Conservation (phyloP, 2,888 invertebrate genomes). For the Pandemis heparana region DNA sequence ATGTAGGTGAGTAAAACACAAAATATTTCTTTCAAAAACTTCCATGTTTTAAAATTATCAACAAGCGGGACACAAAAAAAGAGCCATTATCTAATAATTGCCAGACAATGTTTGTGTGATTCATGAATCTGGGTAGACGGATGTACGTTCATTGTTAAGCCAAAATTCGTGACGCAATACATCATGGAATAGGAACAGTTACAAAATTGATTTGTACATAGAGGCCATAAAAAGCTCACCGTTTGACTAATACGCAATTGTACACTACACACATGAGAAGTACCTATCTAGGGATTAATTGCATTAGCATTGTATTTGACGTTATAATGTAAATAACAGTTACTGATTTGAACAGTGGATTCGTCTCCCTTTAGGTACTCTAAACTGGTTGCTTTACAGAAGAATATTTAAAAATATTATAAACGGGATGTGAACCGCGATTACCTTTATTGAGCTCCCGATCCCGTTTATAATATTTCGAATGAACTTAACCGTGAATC, state of each 20-base stretch:
- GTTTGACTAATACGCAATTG: background rate
- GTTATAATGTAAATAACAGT: background rate
- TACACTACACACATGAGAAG: background rate
- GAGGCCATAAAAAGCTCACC: background rate
- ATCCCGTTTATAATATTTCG: too few relatives aligned
- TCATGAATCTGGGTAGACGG: constrained; percentile 38
- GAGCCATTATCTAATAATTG: constrained; percentile 33
- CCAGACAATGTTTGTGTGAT: constrained; percentile 37
- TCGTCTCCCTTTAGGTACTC: too few relatives aligned
- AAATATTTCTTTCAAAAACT: constrained; percentile 10
- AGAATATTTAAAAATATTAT: too few relatives aligned
- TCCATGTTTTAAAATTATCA: constrained; percentile 4
- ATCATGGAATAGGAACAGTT: constrained; percentile 23
- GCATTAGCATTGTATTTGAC: background rate
- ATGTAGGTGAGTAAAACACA: constrained; percentile 86
- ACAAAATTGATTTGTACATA: constrained; percentile 11
- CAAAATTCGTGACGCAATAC: constrained; percentile 37
- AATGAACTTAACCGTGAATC: too few relatives aligned
- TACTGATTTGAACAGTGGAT: background rate
- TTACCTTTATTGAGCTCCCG: too few relatives aligned
- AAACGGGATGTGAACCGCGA: too few relatives aligned
- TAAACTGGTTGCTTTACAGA: too few relatives aligned
- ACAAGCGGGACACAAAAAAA: constrained; percentile 4
- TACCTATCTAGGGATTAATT: background rate
- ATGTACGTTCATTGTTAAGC: constrained; percentile 39